Conservation (phyloP, 2,797 vertebrate species). For the Apogon hyalosoma region DNA sequence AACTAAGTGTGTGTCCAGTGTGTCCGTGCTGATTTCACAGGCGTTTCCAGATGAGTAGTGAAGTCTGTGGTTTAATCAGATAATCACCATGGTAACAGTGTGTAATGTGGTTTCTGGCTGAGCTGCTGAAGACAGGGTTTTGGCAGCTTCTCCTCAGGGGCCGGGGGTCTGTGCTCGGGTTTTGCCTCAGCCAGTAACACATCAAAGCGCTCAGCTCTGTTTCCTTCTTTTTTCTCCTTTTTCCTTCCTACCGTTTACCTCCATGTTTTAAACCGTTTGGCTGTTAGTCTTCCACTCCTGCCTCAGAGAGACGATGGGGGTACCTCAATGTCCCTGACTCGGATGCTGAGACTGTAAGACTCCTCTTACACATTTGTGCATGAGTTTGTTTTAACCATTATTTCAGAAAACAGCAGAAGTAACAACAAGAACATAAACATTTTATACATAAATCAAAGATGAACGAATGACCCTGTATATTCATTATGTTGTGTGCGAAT, state of each 20-base stretch:
- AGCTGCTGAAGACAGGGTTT: slow-evolving; percentile 27
- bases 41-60: slow-evolving; percentile 61
- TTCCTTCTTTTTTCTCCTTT: slow-evolving; percentile 20
- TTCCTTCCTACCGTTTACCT: slow-evolving; percentile 19
- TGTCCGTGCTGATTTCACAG: slow-evolving; percentile 39
- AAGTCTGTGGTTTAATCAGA: slow-evolving; percentile 66
- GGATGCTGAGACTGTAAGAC: slow-evolving; percentile 97
- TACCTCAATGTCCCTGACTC: slow-evolving; percentile 95
- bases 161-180: slow-evolving; percentile 39
- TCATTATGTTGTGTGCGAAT: slow-evolving; percentile 25
- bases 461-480: slow-evolving; percentile 6
- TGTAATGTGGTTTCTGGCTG: slow-evolving; percentile 61
- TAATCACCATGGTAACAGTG: slow-evolving; percentile 79
- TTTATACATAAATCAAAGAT: neutral
- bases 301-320: slow-evolving; percentile 92
- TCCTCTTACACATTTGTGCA: slow-evolving; percentile 60
- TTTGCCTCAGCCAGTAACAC: slow-evolving; percentile 56
- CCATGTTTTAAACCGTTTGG: slow-evolving; percentile 24
- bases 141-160: slow-evolving; percentile 44
- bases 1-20: slow-evolving; percentile 11
- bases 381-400: slow-evolving; percentile 27
- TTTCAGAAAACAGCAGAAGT: neutral
- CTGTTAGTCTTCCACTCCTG: slow-evolving; percentile 87
- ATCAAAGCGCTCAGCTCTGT: slow-evolving; percentile 57
- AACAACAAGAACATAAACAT: slow-evolving; percentile 13